phyloP scores from a whole-genome alignment of 2,113 vertebrate species.

The Otus sunia region DNA sequence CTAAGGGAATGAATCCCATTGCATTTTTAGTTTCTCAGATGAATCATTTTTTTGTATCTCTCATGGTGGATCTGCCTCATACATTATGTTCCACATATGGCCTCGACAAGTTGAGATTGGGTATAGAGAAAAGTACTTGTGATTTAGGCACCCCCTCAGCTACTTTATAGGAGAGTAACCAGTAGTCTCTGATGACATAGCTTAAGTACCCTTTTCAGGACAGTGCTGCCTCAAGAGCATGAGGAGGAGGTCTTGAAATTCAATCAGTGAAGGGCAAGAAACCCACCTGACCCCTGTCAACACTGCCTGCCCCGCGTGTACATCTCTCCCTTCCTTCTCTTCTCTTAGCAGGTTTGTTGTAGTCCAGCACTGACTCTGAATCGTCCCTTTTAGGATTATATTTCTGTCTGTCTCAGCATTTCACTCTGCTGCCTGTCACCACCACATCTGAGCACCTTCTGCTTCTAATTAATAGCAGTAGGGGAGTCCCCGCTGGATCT shows the following conservation, averaged over 20 bases:
- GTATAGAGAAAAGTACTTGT: not conserved
- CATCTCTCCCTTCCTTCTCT: not conserved
- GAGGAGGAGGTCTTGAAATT: slow-evolving; percentile 31
- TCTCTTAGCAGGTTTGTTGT: not conserved
- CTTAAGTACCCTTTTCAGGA: slow-evolving; percentile 15
- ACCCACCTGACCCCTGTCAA: slow-evolving; percentile 21
- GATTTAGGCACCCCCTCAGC: not conserved
- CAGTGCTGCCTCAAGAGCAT: not conserved
- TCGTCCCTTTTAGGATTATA: not conserved
- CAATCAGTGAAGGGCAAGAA: not conserved
- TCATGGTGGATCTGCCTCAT: not conserved
- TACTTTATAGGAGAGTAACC: not conserved
- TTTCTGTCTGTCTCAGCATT: not conserved
- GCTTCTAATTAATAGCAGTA: not conserved
- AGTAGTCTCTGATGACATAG: not conserved
- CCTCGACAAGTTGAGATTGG: not conserved
- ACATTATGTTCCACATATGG: not conserved
- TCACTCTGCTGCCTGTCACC: slow-evolving; percentile 12
- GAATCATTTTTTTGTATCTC: slow-evolving; percentile 34
- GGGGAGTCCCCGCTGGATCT: not conserved
- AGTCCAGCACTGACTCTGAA: not conserved
- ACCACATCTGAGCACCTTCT: slow-evolving; percentile 5
- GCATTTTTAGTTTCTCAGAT: slow-evolving; percentile 58
- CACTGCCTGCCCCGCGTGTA: not conserved
- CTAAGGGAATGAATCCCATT: slow-evolving; percentile 48